Conservation (phyloP, 2,888 invertebrate genomes). For the Chrysomela aeneicollis region DNA sequence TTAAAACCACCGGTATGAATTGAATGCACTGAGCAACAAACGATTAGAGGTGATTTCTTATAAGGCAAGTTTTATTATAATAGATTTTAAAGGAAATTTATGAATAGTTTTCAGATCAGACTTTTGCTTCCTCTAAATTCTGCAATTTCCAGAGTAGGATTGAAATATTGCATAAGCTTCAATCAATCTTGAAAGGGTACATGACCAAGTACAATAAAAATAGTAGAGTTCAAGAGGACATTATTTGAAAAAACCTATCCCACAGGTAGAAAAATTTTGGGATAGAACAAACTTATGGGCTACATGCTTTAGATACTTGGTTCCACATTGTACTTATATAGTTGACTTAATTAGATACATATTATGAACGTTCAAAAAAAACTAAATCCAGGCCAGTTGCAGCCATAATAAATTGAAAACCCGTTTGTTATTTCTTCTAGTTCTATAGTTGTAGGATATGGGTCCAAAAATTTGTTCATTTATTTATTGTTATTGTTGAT, state of each 20-base stretch:
- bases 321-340: neutral
- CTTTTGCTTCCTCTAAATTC: constrained; percentile 11
- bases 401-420: neutral
- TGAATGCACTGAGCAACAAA: neutral
- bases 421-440: neutral
- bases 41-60: neutral
- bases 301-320: neutral
- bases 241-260: too few species aligned
- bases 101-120: neutral
- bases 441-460: constrained; percentile 1
- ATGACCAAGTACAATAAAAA: constrained; percentile 4
- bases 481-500: neutral
- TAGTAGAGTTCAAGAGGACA: neutral
- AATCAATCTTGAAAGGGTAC: neutral
- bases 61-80: neutral
- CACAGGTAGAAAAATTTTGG: neutral
- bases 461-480: neutral
- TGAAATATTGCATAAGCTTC: neutral
- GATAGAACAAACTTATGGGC: neutral
- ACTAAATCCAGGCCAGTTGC: neutral
- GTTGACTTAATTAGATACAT: neutral
- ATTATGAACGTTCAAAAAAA: neutral
- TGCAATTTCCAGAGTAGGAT: constrained; percentile 8
- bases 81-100: neutral
- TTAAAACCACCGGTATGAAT: neutral